These are phyloP conservation scores for Hypothenemus hampei DNA, from an alignment of 1,140 invertebrate species.

Conservation along the genomic window DNA sequence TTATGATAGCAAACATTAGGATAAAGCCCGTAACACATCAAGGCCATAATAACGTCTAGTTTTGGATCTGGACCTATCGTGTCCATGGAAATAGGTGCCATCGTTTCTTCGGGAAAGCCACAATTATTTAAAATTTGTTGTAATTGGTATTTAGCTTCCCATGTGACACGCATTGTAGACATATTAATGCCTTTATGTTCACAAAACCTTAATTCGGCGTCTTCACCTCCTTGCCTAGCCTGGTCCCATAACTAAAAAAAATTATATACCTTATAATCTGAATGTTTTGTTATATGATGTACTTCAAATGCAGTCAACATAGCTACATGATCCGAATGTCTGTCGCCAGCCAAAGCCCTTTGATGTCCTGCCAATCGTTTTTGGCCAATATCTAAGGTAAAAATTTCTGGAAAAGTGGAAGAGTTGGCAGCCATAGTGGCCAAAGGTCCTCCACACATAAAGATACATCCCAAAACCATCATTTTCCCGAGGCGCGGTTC, in stretches of 20 bases:
- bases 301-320: conserved; percentile 87
- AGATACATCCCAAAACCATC: conserved; percentile 85
- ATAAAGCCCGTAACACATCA: conserved; percentile 88
- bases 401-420: conserved; percentile 88
- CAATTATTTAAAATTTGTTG: conserved; percentile 72
- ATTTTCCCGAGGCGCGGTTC: conserved; percentile 93
- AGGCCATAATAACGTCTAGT: conserved; percentile 78
- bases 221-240: conserved; percentile 68
- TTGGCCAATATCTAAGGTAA: conserved; percentile 62
- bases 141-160: conserved; percentile 89
- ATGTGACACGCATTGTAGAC: conserved; percentile 83
- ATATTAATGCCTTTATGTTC: conserved; percentile 84
- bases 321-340: conserved; percentile 92
- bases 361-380: conserved; percentile 71
- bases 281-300: neutral
- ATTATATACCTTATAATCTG: neutral
- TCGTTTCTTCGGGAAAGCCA: conserved; percentile 86
- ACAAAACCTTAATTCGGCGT: conserved; percentile 79
- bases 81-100: conserved; percentile 69
- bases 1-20: conserved; percentile 96
- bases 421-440: conserved; percentile 92
- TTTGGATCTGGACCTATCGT: conserved; percentile 70
- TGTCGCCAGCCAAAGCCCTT: conserved; percentile 73
- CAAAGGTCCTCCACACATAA: conserved; percentile 81
- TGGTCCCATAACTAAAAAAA: conserved; percentile 69